phyloP scores from a whole-genome alignment of 2,888 invertebrate genomes.

The Oxystoma pomonae region DNA sequence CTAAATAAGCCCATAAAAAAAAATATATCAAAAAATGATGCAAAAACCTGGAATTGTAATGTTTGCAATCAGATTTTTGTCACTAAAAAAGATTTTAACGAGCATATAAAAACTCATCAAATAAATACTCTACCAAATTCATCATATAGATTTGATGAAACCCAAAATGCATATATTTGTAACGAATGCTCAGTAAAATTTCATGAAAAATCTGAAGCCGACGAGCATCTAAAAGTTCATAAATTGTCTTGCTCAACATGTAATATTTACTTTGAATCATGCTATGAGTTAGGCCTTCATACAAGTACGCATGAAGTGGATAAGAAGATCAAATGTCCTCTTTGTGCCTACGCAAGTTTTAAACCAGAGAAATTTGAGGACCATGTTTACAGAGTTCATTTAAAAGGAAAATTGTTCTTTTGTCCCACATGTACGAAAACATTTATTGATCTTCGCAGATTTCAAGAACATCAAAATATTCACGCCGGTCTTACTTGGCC shows the following conservation, averaged over 20 bases:
- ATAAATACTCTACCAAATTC: background rate
- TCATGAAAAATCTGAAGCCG: constrained; percentile 28
- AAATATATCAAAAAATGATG: no score
- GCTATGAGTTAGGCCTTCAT: constrained; percentile 37
- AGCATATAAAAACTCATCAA: background rate
- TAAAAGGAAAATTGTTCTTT: constrained; percentile 42
- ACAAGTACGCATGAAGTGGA: constrained; percentile 36
- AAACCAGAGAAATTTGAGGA: constrained; percentile 42
- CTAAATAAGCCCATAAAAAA: no score
- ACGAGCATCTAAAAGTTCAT: constrained; percentile 33
- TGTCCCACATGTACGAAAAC: constrained; percentile 34
- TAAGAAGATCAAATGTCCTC: constrained; percentile 36
- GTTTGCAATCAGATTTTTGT: background rate
- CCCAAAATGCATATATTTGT: constrained; percentile 34
- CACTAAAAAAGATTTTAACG: background rate
- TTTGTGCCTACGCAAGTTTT: constrained; percentile 36
- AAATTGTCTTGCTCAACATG: constrained; percentile 42
- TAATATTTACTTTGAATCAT: constrained; percentile 36
- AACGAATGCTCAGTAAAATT: constrained; percentile 36
- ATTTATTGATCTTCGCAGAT: constrained; percentile 24
- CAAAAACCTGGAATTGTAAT: background rate
- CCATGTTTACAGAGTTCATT: constrained; percentile 54
- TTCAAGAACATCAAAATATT: constrained; percentile 29
- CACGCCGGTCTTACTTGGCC: constrained; percentile 39
- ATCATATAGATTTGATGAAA: background rate